phyloP scores from a whole-genome alignment of 2,113 vertebrate genomes.

The Bostrychus sinensis region DNA sequence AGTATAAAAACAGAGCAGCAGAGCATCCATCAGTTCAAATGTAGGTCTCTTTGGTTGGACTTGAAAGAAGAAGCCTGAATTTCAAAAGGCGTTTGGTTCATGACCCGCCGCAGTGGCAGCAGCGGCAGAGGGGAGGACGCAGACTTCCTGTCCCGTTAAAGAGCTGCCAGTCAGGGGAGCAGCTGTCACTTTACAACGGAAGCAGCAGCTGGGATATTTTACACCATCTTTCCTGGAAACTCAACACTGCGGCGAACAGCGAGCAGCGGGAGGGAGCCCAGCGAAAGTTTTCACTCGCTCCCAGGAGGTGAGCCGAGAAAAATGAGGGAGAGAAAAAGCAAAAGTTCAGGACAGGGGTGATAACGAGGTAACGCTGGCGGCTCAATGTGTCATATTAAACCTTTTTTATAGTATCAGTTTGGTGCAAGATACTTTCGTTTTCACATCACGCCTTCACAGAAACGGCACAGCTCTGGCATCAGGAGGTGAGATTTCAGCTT shows the following conservation, averaged over 20 bases:
- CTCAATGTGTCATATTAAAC: neutral
- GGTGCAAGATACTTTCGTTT: neutral
- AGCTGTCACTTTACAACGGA: slow-evolving; percentile 60
- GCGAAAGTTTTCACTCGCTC: slow-evolving; percentile 51
- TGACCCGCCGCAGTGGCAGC: slow-evolving; percentile 22
- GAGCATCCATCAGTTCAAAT: neutral
- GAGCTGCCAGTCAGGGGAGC: slow-evolving; percentile 56
- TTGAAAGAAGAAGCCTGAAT: slow-evolving; percentile 12
- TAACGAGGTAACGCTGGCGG: slow-evolving; percentile 18
- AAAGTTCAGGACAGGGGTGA: slow-evolving; percentile 18
- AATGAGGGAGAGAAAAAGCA: slow-evolving; percentile 13
- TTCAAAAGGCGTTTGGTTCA: slow-evolving; percentile 28
- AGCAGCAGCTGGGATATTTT: slow-evolving; percentile 54
- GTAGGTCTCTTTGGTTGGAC: neutral
- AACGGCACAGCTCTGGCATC: too few species aligned
- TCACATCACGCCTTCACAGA: too few species aligned
- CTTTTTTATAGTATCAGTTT: neutral
- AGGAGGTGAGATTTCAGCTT: too few species aligned
- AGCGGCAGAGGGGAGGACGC: slow-evolving; percentile 29
- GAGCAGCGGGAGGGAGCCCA: slow-evolving; percentile 54
- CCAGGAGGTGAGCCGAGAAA: slow-evolving; percentile 40
- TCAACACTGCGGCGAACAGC: slow-evolving; percentile 35
- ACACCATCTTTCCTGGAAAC: slow-evolving; percentile 72
- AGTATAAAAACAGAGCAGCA: neutral
- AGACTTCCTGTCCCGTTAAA: slow-evolving; percentile 53